Evolutionary conservation across 1,140 invertebrate genomes (phyloP), one percentile per base, ranked within the genome.

Genomic region (Probaryconus sp.): DNA sequence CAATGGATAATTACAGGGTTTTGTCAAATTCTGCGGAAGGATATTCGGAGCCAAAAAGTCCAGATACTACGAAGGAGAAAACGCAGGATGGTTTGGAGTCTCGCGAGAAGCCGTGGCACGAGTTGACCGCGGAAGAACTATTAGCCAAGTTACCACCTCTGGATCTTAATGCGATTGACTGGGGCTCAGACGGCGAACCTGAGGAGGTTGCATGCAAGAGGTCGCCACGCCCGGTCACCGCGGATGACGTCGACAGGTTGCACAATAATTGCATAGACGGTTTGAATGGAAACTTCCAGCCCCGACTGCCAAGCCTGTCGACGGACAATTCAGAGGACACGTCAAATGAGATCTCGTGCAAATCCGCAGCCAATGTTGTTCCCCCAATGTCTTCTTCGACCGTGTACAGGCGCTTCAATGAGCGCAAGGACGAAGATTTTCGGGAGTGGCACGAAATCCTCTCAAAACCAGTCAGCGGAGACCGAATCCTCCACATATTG

Each of bases 361-460:
- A 50, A 50, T 65, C 20, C 37, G 77, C 78, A 64, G 69, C 65
- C 2, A 58, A 42, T 2, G 58, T 71, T 7, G 51, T 71, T 42
- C 68, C 68, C 0, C 20, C 35, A 0, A 5, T 51, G 31, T 58
- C 60, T 51, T 60, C 47, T 37, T 71, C 65, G 56, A 71, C 72
- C 56, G 70, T 79, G 40, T 73, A 53, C 21, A 76, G 78, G 45
- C 70, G 73, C 31, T 53, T 50, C 31, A 73, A 78, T 48, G 73
- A 76, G 16, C 67, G 45, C 24, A 76, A 72, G 28, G 79, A 89
- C 71, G 85, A 88, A 17, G 83, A 89, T 37, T 97, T 96, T 90
- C 89, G 91, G 65, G 93, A 95, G 87, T 97, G 94, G 94, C 92
- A 95, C 84, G 92, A 96, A 87, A 92, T 91, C 85, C 89, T 92